Evolutionary conservation across 2,113 vertebrate species (phyloP), one percentile per base, ranked within the genome.

Genomic region (Opisthocomus hoazin): DNA sequence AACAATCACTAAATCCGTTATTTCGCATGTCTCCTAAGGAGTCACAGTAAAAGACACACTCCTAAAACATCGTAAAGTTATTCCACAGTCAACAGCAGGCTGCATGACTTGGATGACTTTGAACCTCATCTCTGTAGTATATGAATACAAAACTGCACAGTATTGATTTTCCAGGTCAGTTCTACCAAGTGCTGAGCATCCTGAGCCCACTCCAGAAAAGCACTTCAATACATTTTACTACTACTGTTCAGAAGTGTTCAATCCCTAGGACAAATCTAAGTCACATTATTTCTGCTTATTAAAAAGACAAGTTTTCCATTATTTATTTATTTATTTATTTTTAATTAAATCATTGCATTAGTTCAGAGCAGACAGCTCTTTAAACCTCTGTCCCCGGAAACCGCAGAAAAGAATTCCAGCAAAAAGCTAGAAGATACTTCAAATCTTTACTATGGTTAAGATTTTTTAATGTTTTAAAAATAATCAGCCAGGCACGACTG

Each of bases 191-290:
- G 74, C 74, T 83, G 91, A 65, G 61, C 66, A 64, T 60, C 26
- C 78, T 79, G 83, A 96, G 58, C 32, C 66, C 36, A 41, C 45
- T 96, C 93, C 96, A 96, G 93, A 65, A 93, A 88, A 91, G 75
- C 94, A 93, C 91, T 95, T 94, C 82, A 57, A 79, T 53, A 48
- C 1, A 1, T 94, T 79, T 92, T 82, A 60, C 64, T 64, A 32
- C 32, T 85, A 27, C 60, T 73, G 32, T 29, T 90, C 53, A 69
- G 30, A 84, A 78, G 5, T 36, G 15, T 65, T 83, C 41, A 71
- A 54, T 39, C 50, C 17, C 3, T 13, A 75, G 16, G 45, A 86
- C 64, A 86, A 68, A 85, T 36, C 34, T 51, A 45, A 80, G 23
- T 43, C 64, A 53, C 6, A 12, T 57, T 66, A 58, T 56, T 87